A percentile compares a stretch with the other conserved stretches of the same genome.
phyloP scores from a whole-genome alignment of 2,888 invertebrate species.

The Dinocampus coccinellae region DNA sequence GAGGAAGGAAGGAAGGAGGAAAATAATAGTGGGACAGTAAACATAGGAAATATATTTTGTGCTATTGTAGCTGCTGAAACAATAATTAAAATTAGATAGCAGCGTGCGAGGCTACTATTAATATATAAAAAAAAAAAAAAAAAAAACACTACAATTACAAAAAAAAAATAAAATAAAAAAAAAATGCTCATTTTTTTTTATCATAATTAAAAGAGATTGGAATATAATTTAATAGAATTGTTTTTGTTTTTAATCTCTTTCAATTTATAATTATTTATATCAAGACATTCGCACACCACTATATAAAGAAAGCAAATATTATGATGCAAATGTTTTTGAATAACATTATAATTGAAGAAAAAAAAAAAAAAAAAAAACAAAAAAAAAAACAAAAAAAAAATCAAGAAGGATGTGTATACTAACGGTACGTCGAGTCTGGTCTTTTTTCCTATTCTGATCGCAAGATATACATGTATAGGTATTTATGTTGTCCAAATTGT shows the following conservation, averaged over 20 bases:
- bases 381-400: background rate
- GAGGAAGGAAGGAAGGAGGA: too few relatives aligned
- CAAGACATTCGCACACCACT: slow-evolving; percentile 64
- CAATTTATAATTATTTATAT: slow-evolving; percentile 13
- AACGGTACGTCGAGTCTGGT: slow-evolving; percentile 75
- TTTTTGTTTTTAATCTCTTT: background rate
- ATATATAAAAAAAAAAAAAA: slow-evolving; percentile 41
- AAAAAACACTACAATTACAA: background rate
- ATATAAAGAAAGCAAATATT: slow-evolving; percentile 37
- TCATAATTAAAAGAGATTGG: too few relatives aligned
- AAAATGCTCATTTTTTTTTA: too few relatives aligned
- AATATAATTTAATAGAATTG: background rate
- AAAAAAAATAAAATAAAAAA: background rate
- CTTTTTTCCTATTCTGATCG: background rate
- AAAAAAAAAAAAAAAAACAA: background rate
- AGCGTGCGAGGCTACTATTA: slow-evolving; percentile 65
- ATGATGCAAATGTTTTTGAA: slow-evolving; percentile 67
- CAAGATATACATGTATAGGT: background rate
- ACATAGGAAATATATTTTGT: slow-evolving; percentile 64
- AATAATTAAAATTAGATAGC: slow-evolving; percentile 66
- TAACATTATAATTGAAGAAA: slow-evolving; percentile 68
- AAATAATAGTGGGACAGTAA: slow-evolving; percentile 60
- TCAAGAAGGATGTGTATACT: background rate
- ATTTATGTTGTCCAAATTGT: too few relatives aligned
- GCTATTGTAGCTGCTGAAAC: slow-evolving; percentile 69